Evolutionary conservation across 2,888 invertebrate species (phyloP).

Genomic region (Temnothorax unifasciatus): DNA sequence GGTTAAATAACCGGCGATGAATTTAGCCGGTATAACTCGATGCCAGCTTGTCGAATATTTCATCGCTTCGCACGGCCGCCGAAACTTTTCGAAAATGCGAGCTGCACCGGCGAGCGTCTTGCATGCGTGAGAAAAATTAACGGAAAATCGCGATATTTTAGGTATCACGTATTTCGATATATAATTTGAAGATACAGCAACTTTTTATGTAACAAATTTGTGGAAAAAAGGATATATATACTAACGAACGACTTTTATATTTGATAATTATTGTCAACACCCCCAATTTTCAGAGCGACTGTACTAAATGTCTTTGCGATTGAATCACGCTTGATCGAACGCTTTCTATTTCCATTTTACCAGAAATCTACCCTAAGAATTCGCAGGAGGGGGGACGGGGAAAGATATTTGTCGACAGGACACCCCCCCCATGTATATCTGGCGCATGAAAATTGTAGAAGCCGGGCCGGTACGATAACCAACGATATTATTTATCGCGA

Average conservation of each 20-base stretch:
- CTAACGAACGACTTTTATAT: not conserved
- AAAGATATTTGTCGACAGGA: constrained; percentile 27
- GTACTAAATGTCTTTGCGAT: not conserved
- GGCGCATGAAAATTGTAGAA: constrained; percentile 61
- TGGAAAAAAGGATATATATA: not conserved
- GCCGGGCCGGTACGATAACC: constrained; percentile 60
- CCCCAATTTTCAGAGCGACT: not conserved
- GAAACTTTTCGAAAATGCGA: constrained; percentile 45
- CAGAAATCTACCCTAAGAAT: not conserved
- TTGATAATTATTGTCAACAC: not conserved
- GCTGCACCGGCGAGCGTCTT: not conserved
- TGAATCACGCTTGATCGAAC: not conserved
- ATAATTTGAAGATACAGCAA: not conserved
- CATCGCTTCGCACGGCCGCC: constrained; percentile 51
- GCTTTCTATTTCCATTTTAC: too few relatives aligned
- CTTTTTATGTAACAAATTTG: not conserved
- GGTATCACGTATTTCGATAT: too few relatives aligned
- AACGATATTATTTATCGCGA: constrained; percentile 67
- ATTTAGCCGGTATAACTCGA: constrained; percentile 53
- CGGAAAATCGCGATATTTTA: not conserved
- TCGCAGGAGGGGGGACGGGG: too few relatives aligned
- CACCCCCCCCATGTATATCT: constrained; percentile 25
- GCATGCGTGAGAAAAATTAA: not conserved
- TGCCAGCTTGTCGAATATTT: constrained; percentile 60
- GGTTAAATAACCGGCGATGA: constrained; percentile 56